phyloP scores from a whole-genome alignment of 2,797 vertebrate genomes.

The Anguilla pacifica region DNA sequence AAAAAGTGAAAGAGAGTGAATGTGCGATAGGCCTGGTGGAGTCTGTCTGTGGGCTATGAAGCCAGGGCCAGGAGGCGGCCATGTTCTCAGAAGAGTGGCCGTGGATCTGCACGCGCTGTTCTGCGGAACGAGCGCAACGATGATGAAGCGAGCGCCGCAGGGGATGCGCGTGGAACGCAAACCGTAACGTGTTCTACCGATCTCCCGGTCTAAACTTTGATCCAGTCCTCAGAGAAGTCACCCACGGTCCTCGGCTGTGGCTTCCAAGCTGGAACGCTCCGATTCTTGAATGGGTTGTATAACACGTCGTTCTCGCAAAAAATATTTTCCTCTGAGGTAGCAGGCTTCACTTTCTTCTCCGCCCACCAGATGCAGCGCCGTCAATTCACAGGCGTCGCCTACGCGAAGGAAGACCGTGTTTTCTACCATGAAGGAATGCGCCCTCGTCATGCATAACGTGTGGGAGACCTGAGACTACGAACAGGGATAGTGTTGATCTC shows the following conservation, averaged over 20 bases:
- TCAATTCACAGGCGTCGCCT: neutral
- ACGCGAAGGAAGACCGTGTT: neutral
- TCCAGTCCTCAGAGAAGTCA: neutral
- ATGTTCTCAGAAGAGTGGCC: neutral
- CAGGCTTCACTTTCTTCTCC: neutral
- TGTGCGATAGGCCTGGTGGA: neutral
- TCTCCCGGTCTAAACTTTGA: too few species aligned
- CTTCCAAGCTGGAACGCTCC: neutral
- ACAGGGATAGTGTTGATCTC: neutral
- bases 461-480: neutral
- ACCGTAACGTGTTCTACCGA: neutral
- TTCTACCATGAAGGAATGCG: neutral
- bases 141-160: neutral
- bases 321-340: neutral
- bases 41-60: neutral
- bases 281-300: neutral
- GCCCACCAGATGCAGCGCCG: neutral
- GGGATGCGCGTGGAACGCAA: neutral
- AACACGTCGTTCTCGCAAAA: neutral
- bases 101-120: neutral
- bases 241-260: neutral
- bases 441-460: neutral
- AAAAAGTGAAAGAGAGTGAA: neutral
- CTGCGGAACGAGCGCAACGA: neutral
- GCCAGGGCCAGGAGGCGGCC: neutral